These are phyloP conservation scores for Australoheros scitulus DNA, from an alignment of 2,113 vertebrate genomes.

Conservation along the genomic window DNA sequence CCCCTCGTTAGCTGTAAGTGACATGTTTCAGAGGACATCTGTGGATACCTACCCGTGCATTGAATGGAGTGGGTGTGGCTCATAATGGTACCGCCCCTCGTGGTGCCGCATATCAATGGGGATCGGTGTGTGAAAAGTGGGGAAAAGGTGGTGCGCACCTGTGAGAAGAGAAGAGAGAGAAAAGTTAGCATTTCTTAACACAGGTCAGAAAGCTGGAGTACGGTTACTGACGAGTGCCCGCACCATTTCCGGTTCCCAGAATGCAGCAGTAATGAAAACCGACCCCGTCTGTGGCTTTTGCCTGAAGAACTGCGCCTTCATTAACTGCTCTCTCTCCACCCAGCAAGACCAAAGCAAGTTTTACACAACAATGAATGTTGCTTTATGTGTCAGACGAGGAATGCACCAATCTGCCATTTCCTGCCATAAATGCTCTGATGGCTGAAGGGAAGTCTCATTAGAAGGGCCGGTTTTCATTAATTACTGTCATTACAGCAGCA, in stretches of 20 bases:
- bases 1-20: background rate
- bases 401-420: constrained; percentile 70
- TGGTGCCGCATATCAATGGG: constrained; percentile 97
- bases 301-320: constrained; percentile 29
- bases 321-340: constrained; percentile 49
- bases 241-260: constrained; percentile 69
- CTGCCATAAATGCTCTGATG: constrained; percentile 72
- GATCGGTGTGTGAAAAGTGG: constrained; percentile 92
- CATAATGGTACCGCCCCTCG: constrained; percentile 97
- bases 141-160: constrained; percentile 93
- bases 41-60: constrained; percentile 90
- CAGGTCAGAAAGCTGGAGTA: constrained; percentile 16
- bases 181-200: constrained; percentile 74
- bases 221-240: constrained; percentile 11
- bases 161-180: constrained; percentile 36
- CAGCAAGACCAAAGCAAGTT: constrained; percentile 50
- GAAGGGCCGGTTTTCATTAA: constrained; percentile 68
- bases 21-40: background rate
- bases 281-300: constrained; percentile 46
- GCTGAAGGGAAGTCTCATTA: constrained; percentile 70
- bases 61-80: constrained; percentile 91
- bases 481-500: constrained; percentile 56
- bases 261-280: constrained; percentile 67
- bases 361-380: constrained; percentile 65
- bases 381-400: constrained; percentile 72